Evolutionary conservation across 2,888 invertebrate species (phyloP).

Genomic region (Nephrotoma appendiculata): DNA sequence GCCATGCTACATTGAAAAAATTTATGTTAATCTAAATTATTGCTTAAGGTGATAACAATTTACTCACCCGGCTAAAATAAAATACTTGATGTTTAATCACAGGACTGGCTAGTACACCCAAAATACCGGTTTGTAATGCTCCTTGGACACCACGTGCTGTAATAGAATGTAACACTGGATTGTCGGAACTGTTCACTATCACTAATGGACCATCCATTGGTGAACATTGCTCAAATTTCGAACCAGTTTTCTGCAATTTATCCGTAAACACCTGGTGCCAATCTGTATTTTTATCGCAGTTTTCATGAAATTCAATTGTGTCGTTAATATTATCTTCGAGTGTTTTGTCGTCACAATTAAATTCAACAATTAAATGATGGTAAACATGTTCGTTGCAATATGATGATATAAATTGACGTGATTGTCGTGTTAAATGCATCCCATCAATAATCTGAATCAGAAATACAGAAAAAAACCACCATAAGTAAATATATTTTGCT

Average conservation of each 20-base stretch:
- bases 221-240: constrained; percentile 17
- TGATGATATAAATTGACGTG: constrained; percentile 61
- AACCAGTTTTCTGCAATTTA: constrained; percentile 13
- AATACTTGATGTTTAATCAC: constrained; percentile 70
- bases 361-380: constrained; percentile 83
- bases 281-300: constrained; percentile 15
- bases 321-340: constrained; percentile 43
- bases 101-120: constrained; percentile 79
- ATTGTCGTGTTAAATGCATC: constrained; percentile 72
- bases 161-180: constrained; percentile 17
- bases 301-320: constrained; percentile 17
- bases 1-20: constrained; percentile 53
- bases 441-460: constrained; percentile 71
- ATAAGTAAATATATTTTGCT: not conserved
- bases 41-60: not conserved
- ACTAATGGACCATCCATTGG: constrained; percentile 18
- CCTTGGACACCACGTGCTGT: constrained; percentile 20
- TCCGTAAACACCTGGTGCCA: constrained; percentile 17
- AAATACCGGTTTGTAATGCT: constrained; percentile 23
- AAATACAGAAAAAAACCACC: not conserved
- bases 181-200: constrained; percentile 18
- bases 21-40: not conserved
- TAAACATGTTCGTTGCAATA: constrained; percentile 62
- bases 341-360: constrained; percentile 62
- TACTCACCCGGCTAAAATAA: constrained; percentile 74